These are phyloP conservation scores for Notiomystis cincta DNA, from an alignment of 2,113 vertebrate species.

Conservation along the genomic window DNA sequence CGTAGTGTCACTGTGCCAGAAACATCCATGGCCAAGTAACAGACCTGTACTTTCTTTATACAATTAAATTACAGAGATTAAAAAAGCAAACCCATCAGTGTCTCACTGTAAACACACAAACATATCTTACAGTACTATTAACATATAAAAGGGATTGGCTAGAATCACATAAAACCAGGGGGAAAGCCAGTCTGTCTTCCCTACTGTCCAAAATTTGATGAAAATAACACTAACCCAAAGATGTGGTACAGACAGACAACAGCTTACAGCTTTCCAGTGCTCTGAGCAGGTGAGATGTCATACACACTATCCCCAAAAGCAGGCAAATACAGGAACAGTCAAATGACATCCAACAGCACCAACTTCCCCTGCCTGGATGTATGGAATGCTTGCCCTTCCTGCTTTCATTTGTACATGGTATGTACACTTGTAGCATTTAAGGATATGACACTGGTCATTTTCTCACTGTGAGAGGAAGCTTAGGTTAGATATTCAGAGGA, in stretches of 20 bases:
- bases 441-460: neutral
- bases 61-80: neutral
- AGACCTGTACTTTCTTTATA: neutral
- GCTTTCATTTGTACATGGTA: neutral
- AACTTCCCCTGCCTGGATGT: accelerated
- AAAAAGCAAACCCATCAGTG: neutral
- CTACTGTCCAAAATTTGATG: neutral
- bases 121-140: neutral
- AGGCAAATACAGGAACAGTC: neutral
- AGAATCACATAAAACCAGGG: neutral
- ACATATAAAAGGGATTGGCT: neutral
- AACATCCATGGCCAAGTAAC: neutral
- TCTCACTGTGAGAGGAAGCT: neutral
- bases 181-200: neutral
- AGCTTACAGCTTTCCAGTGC: neutral
- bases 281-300: neutral
- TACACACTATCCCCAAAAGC: neutral
- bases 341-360: neutral
- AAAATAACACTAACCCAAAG: neutral
- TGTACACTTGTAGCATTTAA: accelerated
- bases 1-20: neutral
- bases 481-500: neutral
- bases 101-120: neutral
- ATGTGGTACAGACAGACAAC: accelerated
- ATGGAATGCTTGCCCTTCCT: neutral